Conservation (phyloP, 2,888 invertebrate species). For the Papilio gigon region DNA sequence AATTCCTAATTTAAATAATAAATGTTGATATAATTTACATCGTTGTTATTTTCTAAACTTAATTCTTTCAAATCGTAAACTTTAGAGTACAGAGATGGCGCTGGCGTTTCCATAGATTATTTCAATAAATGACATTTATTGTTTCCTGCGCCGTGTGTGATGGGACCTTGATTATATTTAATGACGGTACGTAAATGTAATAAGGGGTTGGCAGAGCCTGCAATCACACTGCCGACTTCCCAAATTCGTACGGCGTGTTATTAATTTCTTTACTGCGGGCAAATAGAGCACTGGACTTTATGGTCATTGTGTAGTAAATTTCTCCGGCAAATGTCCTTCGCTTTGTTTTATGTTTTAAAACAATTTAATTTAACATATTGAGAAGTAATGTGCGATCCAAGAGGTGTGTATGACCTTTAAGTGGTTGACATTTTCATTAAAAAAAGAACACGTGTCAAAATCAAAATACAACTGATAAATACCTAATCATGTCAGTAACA, state of each 20-base stretch:
- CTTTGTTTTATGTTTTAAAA: conserved; percentile 47
- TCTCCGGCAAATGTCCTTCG: conserved; percentile 46
- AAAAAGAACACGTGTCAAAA: too few species aligned
- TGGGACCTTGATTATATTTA: conserved; percentile 74
- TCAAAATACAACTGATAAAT: too few species aligned
- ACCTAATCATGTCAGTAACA: too few species aligned
- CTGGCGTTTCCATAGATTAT: conserved; percentile 50
- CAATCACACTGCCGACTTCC: conserved; percentile 66
- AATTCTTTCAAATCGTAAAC: conserved; percentile 25
- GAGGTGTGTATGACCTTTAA: conserved; percentile 46
- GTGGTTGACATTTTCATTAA: too few species aligned
- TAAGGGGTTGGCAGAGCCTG: conserved; percentile 67
- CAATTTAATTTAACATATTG: conserved; percentile 46
- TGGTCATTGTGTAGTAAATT: conserved; percentile 50
- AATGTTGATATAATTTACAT: conserved; percentile 3
- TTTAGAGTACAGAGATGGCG: background rate
- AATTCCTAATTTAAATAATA: conserved; percentile 15
- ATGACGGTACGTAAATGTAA: conserved; percentile 76
- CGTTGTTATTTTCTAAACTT: background rate
- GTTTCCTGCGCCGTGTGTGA: conserved; percentile 74
- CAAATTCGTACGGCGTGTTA: conserved; percentile 63
- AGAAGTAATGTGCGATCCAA: conserved; percentile 27
- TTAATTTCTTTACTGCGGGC: conserved; percentile 49
- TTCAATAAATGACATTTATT: conserved; percentile 68
- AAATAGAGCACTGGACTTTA: conserved; percentile 40